Percentiles rank a stretch among this genome's conserved stretches.
phyloP scores from a whole-genome alignment of 2,113 vertebrate genomes.

The Trogon surrucura region DNA sequence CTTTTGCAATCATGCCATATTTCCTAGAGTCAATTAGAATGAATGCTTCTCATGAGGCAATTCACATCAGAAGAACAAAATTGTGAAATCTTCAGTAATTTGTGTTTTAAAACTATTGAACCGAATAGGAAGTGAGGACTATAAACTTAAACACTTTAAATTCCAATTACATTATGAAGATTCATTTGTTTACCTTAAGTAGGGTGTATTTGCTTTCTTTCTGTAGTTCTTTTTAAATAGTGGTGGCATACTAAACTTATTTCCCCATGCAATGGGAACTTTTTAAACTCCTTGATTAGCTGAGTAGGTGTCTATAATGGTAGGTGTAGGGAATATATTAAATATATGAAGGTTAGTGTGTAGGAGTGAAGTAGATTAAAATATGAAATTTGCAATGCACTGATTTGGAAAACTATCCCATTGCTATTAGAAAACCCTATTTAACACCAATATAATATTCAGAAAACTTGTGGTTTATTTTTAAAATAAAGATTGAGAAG shows the following conservation, averaged over 20 bases:
- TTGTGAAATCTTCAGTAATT: background rate
- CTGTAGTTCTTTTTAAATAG: background rate
- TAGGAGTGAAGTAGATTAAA: conserved; percentile 18
- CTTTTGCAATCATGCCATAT: background rate
- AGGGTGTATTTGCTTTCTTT: background rate
- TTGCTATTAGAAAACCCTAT: background rate
- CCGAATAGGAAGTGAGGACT: background rate
- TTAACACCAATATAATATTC: background rate
- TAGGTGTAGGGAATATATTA: background rate
- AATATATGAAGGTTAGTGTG: background rate
- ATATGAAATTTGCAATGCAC: background rate
- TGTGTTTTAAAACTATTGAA: background rate
- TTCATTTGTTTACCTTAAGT: background rate
- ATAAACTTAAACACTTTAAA: background rate
- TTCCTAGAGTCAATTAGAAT: background rate
- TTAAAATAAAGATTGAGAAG: background rate
- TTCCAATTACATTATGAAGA: background rate
- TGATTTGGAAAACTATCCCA: background rate
- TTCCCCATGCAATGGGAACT: background rate
- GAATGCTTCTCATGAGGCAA: background rate
- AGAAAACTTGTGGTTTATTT: background rate
- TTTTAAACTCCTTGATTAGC: background rate
- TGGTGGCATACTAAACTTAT: background rate
- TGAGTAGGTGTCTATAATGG: background rate
- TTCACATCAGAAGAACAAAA: background rate